Percentiles rank a stretch among this genome's conserved stretches.
Evolutionary conservation across 2,113 vertebrate genomes (phyloP).

Genomic region (Turnix velox): DNA sequence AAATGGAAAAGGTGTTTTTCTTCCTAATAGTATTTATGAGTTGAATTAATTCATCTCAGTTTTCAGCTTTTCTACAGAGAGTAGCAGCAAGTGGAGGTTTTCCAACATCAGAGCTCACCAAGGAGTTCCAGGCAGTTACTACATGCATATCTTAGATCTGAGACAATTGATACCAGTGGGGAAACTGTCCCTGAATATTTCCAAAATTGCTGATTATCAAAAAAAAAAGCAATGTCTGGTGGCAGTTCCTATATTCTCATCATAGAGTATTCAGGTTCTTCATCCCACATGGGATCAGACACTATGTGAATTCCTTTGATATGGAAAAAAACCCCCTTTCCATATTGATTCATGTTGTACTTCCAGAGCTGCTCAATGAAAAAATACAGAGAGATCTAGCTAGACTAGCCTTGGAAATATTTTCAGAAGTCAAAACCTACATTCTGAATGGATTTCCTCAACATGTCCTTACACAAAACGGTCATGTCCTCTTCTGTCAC

Average conservation of each 20-base stretch:
- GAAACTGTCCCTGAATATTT: not conserved
- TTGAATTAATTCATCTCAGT: not conserved
- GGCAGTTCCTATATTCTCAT: not conserved
- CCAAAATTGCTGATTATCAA: not conserved
- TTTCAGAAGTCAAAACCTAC: not conserved
- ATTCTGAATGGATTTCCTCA: not conserved
- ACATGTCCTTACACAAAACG: constrained; percentile 71
- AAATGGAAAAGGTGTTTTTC: not conserved
- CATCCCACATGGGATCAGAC: not conserved
- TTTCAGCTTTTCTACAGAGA: not conserved
- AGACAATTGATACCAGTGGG: not conserved
- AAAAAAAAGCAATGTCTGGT: not conserved
- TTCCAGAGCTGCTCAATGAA: not conserved
- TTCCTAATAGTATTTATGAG: not conserved
- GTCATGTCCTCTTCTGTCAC: constrained; percentile 74
- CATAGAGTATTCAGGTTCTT: not conserved
- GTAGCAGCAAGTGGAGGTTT: not conserved
- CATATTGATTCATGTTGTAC: not conserved
- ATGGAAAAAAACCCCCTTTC: not conserved
- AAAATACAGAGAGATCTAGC: not conserved
- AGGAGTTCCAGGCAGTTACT: not conserved
- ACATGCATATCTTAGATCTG: not conserved
- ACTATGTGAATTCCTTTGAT: not conserved
- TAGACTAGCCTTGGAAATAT: not conserved
- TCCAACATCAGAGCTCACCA: not conserved